Evolutionary conservation across 1,140 invertebrate species (phyloP), one percentile per base, ranked within the genome.

Genomic region (Plutomurus gul): DNA sequence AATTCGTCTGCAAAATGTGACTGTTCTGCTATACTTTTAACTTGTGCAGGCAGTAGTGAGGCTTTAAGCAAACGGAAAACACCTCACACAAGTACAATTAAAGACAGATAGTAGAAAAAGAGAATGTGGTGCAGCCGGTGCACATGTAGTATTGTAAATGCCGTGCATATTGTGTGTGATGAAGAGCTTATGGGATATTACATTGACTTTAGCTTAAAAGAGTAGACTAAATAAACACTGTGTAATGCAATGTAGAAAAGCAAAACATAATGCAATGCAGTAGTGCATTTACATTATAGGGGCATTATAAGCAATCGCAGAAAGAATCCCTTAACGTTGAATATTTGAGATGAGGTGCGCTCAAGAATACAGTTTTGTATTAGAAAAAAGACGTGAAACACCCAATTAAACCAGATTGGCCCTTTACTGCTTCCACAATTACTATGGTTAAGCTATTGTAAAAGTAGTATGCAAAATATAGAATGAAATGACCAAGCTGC

Each of bases 181-280:
- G 56, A 65, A 65, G 56, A 65, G 56, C 56, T 65, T 65, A 65
- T 30, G 56, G 56, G 18, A 65, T 65, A 65, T 65, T n/a, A 65
- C 30, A 65, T 36, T 65, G 56, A 33, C 25, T 65, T 30, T 25
- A 33, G 56, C 56, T 65, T 65, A 65, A n/a, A n/a, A 65, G 13
- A 65, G 56, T 36, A 33, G 56, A 65, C 30, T 65, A 65, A 65
- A 65, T 65, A 65, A 65, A 65, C 27, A 65, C 22, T 65, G 56
- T 36, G 39, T n/a, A n/a, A n/a, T n/a, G n/a, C n/a, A n/a, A n/a
- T n/a, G n/a, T n/a, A n/a, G n/a, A n/a, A n/a, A n/a, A n/a, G n/a
- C n/a, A n/a, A n/a, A n/a, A n/a, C n/a, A n/a, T n/a, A n/a, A n/a
- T n/a, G n/a, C n/a, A n/a, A n/a, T n/a, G n/a, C n/a, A n/a, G n/a